A percentile compares a stretch with the other conserved stretches of the same genome.
These are phyloP conservation scores for Cynopterus sphinx DNA, from an alignment of 2,797 vertebrate genomes.

Conservation along the genomic window DNA sequence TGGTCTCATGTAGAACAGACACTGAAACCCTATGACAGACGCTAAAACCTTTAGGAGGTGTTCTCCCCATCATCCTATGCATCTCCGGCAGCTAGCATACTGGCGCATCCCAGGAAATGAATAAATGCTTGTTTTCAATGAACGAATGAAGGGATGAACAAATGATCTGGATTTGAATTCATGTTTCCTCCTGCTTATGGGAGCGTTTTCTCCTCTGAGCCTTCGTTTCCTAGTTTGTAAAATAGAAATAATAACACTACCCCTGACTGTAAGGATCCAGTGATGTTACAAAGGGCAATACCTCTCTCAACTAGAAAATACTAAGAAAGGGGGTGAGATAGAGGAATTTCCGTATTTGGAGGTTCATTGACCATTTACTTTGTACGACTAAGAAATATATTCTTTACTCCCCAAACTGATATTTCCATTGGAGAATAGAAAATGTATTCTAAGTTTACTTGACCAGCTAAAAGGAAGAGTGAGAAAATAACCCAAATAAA, in stretches of 20 bases:
- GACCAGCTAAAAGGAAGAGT: background rate
- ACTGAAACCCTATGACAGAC: background rate
- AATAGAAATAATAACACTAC: background rate
- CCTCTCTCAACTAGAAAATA: background rate
- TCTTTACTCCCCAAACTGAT: background rate
- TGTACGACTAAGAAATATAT: background rate
- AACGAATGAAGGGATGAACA: background rate
- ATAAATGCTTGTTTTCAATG: background rate
- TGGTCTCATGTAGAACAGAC: background rate
- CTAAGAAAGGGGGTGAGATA: background rate
- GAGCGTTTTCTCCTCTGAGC: background rate
- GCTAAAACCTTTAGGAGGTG: background rate
- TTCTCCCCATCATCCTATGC: background rate
- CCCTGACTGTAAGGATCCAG: background rate
- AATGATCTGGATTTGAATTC: background rate
- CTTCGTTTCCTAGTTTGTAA: background rate
- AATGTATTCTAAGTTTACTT: background rate
- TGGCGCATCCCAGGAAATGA: background rate
- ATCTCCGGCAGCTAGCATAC: background rate
- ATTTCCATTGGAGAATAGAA: background rate
- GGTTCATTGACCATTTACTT: background rate
- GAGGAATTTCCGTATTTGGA: background rate
- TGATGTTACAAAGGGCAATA: background rate
- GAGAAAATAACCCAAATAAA: background rate
- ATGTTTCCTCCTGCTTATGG: background rate